A percentile compares a stretch with the other conserved stretches of the same genome.
phyloP scores from a whole-genome alignment of 2,888 invertebrate species.

The Cynaeus angustus region DNA sequence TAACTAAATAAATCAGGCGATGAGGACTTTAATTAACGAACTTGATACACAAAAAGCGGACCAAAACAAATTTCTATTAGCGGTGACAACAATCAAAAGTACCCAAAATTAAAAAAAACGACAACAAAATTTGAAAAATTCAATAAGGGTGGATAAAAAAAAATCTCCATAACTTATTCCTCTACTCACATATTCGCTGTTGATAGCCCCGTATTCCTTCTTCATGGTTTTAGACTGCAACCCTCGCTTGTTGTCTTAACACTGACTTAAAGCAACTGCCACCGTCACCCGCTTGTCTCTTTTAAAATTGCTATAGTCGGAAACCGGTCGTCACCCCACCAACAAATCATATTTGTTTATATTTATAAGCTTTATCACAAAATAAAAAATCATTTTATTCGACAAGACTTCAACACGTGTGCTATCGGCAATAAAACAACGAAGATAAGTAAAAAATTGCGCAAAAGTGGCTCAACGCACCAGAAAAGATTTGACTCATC shows the following conservation, averaged over 20 bases:
- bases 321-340: constrained; percentile 48
- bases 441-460: constrained; percentile 20
- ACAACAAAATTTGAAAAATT: not conserved
- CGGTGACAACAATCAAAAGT: not conserved
- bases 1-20: constrained; percentile 10
- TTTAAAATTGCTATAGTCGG: constrained; percentile 44
- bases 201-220: constrained; percentile 52
- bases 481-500: constrained; percentile 23
- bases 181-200: constrained; percentile 48
- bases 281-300: constrained; percentile 29
- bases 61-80: too few relatives aligned
- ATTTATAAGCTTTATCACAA: constrained; percentile 44
- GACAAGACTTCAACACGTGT: constrained; percentile 32
- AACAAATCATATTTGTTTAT: constrained; percentile 45
- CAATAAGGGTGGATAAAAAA: constrained; percentile 8
- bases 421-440: constrained; percentile 14
- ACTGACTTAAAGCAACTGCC: constrained; percentile 13
- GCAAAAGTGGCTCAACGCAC: constrained; percentile 14
- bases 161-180: constrained; percentile 7
- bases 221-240: constrained; percentile 32
- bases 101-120: too few relatives aligned
- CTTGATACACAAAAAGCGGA: not conserved
- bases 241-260: constrained; percentile 15
- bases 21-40: not conserved
- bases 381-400: constrained; percentile 28